A percentile compares a stretch with the other conserved stretches of the same genome.
phyloP scores from a whole-genome alignment of 2,888 invertebrate genomes.

The Ptychoptera albimana region DNA sequence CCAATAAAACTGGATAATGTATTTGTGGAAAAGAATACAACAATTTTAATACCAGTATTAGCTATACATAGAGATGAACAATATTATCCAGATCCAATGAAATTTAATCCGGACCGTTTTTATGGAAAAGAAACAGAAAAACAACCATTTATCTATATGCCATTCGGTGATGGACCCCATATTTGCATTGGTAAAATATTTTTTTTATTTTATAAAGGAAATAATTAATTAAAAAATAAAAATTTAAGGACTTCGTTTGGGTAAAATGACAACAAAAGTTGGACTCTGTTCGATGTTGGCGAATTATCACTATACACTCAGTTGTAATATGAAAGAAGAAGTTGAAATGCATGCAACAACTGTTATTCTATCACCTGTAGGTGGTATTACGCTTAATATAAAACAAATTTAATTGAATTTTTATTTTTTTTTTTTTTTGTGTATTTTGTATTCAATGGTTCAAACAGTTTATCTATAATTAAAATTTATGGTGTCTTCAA shows the following conservation, averaged over 20 bases:
- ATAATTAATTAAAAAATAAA: background rate
- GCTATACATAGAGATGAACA: constrained; percentile 43
- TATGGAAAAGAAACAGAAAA: too few relatives aligned
- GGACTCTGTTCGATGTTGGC: constrained; percentile 6
- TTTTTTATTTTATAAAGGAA: background rate
- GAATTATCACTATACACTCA: constrained; percentile 8
- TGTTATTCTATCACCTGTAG: too few relatives aligned
- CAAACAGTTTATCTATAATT: too few relatives aligned
- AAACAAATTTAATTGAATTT: too few relatives aligned
- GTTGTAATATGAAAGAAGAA: too few relatives aligned
- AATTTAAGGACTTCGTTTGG: constrained; percentile 22
- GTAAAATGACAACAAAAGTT: constrained; percentile 17
- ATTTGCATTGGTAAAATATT: constrained; percentile 25
- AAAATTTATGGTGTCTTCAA: too few relatives aligned
- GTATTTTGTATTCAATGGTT: too few relatives aligned
- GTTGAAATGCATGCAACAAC: too few relatives aligned
- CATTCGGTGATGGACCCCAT: constrained; percentile 30
- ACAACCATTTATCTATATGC: constrained; percentile 20
- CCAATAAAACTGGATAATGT: constrained; percentile 31
- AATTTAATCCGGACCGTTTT: constrained; percentile 45
- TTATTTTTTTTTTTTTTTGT: too few relatives aligned
- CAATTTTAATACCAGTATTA: constrained; percentile 36
- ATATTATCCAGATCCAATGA: constrained; percentile 41
- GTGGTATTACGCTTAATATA: too few relatives aligned
- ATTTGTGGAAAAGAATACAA: constrained; percentile 33